Evolutionary conservation across 2,797 vertebrate genomes (phyloP).

Genomic region (Scolopax rusticola): DNA sequence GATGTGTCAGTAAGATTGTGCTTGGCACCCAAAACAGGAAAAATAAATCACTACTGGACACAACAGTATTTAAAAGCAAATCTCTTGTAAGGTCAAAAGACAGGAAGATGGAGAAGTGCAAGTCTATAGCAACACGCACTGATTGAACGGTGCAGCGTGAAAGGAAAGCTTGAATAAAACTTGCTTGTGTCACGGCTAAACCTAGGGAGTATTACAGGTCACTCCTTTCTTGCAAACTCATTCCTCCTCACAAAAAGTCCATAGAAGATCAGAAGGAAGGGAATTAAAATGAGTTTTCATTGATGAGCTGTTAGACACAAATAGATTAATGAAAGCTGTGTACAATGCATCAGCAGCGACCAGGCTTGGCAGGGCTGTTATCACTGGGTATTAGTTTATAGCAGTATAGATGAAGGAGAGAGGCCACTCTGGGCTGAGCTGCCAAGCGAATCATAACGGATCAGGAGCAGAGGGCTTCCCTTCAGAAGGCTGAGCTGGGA

Average conservation of each 20-base stretch:
- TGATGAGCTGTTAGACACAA: slow-evolving; percentile 23
- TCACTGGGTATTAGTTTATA: not conserved
- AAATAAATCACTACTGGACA: not conserved
- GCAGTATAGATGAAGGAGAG: slow-evolving; percentile 9
- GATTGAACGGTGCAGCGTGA: not conserved
- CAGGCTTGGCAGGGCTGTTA: not conserved
- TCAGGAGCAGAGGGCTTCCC: slow-evolving; percentile 12
- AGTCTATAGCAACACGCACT: not conserved
- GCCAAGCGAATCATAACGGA: not conserved
- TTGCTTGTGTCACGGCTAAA: not conserved
- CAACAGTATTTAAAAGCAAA: not conserved
- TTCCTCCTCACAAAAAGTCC: not conserved
- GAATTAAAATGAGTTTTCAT: slow-evolving; percentile 26
- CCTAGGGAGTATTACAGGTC: not conserved
- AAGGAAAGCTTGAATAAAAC: not conserved
- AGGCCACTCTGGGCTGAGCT: not conserved
- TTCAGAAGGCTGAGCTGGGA: slow-evolving; percentile 12
- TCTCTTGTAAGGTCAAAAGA: not conserved
- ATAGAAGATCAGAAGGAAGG: not conserved
- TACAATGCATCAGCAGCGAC: not conserved
- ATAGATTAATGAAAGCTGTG: slow-evolving; percentile 25
- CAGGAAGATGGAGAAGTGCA: not conserved
- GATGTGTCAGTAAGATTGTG: not conserved
- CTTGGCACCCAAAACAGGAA: not conserved
- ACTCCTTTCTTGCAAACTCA: not conserved